Evolutionary conservation across 2,797 vertebrate species (phyloP).

Genomic region (Pteropus rufus): DNA sequence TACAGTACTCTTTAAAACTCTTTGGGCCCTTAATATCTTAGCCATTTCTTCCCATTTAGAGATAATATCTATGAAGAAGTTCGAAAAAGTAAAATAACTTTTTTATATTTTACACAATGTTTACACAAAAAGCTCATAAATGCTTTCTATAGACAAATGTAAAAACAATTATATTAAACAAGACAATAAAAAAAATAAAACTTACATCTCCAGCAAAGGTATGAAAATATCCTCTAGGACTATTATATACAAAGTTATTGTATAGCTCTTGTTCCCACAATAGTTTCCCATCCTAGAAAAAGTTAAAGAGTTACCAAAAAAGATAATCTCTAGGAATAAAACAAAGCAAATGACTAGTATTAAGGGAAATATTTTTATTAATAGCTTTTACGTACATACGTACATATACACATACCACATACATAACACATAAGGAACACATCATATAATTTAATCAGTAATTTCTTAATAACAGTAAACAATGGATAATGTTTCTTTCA

Average conservation of each 20-base stretch:
- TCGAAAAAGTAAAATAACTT: not conserved
- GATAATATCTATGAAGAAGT: not conserved
- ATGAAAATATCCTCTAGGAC: conserved; percentile 95
- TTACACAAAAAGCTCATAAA: not conserved
- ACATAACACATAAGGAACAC: not conserved
- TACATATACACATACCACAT: not conserved
- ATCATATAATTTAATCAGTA: conserved; percentile 5
- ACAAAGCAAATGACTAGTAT: conserved; percentile 3
- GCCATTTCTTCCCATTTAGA: not conserved
- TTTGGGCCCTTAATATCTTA: not conserved
- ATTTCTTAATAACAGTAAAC: not conserved
- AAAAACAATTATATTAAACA: conserved; percentile 20
- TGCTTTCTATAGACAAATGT: not conserved
- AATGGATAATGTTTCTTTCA: not conserved
- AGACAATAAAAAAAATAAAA: conserved; percentile 60
- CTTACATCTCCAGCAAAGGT: conserved; percentile 97
- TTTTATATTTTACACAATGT: not conserved
- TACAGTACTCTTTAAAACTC: not conserved
- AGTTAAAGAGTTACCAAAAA: conserved; percentile 38
- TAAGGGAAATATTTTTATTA: not conserved
- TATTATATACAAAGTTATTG: conserved; percentile 95
- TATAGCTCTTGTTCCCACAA: conserved; percentile 98
- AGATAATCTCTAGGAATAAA: conserved; percentile 9
- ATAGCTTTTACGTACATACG: not conserved
- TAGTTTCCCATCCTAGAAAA: conserved; percentile 92